Base-by-base conservation (phyloP, 2,113 vertebrate species). In the Amazona vittata region DNA sequence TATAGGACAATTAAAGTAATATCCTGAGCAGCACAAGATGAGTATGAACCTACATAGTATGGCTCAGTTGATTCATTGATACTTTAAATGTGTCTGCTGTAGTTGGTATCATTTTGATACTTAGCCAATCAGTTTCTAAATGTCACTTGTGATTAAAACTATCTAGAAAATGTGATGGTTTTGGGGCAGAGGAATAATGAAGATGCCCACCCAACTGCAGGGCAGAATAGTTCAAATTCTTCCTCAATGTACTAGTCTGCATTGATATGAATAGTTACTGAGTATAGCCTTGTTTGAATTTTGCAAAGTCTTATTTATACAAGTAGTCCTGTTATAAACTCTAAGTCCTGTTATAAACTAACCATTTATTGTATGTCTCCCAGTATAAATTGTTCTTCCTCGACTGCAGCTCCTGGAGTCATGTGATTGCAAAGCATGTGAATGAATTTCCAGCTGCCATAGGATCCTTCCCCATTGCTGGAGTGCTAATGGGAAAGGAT, bases 351-450 rank as follows among this genome's bases (percentile, higher is more conserved):
- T 71, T 94, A 82, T 43, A 89, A 94, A 87, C 78, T 41, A 69
- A 85, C 39, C 2, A 0, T 68, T 95, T 50, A 91, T 78, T 86
- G 47, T 84, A 83, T 28, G 62, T 52, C 77, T 84, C 14, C 7
- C 83, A 43, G 29, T 73, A 65, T 81, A 90, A 94, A 89, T 94
- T 89, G 69, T 52, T 92, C 86, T 94, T 95, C 90, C 88, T 90
- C 83, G 47, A 71, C 79, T 77, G 88, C 68, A 60, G 68, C 63
- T 83, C 67, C 79, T 83, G 53, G 33, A 88, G 46, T 92, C 79
- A 83, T 33, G 62, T 85, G 44, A 80, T 87, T 78, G 78, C 67
- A 91, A 81, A 78, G 73, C 91, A 95, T 43, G 47, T 82, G 96
- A 96, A 95, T 93, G 83, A 94, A 81, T 91, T 89, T 82, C 47